A percentile compares a stretch with the other conserved stretches of the same genome.
phyloP scores from a whole-genome alignment of 2,888 invertebrate species.

The Eumacrocentrus americanus region DNA sequence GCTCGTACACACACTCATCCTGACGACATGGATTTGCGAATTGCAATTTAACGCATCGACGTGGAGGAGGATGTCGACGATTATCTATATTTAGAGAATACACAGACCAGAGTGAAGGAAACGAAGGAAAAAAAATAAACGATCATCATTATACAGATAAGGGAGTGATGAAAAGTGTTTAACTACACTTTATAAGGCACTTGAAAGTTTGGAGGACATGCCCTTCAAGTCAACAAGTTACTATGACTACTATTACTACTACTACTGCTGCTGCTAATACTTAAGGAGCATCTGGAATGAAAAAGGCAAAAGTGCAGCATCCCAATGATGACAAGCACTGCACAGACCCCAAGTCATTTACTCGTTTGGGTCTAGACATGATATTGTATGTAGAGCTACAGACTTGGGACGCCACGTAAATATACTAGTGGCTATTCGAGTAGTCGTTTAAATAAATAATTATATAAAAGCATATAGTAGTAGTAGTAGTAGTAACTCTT shows the following conservation, averaged over 20 bases:
- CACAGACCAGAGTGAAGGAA: conserved; percentile 11
- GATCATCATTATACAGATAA: conserved; percentile 5
- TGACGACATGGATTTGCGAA: conserved; percentile 56
- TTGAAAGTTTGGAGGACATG: conserved; percentile 15
- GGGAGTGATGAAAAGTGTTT: neutral
- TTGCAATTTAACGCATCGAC: conserved; percentile 47
- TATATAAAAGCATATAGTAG: neutral
- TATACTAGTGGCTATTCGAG: neutral
- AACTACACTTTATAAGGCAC: neutral
- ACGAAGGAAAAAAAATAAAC: conserved; percentile 7
- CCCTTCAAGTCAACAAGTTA: too few relatives aligned
- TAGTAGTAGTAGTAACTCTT: neutral
- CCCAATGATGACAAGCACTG: neutral
- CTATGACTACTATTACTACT: neutral
- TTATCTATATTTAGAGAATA: conserved; percentile 28
- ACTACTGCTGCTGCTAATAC: neutral
- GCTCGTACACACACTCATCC: conserved; percentile 24
- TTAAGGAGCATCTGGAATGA: neutral
- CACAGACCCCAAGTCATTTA: neutral
- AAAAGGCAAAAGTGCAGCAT: neutral
- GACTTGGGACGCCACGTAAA: neutral
- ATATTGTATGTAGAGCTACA: too few relatives aligned
- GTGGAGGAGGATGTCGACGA: conserved; percentile 35
- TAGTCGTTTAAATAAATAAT: neutral
- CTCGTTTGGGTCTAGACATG: neutral